Conservation (phyloP, 2,797 vertebrate species). For the Pseudocheirus occidentalis region DNA sequence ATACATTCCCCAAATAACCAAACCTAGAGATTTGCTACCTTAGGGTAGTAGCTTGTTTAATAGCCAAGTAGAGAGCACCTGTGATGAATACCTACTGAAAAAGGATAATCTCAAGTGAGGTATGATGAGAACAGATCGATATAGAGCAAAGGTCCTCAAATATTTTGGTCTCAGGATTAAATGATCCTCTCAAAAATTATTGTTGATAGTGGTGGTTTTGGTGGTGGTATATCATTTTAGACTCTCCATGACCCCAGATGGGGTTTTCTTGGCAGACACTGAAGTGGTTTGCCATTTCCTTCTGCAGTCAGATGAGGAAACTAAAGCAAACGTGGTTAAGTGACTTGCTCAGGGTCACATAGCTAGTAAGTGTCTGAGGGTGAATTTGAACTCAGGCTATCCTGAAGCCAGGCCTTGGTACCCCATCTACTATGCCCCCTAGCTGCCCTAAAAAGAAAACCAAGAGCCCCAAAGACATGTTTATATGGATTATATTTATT, state of each 20-base stretch:
- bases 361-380: no score
- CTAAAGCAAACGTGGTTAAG: no score
- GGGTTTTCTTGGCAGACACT: no score
- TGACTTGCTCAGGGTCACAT: no score
- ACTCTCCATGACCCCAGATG: no score
- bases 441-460: background rate
- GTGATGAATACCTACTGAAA: background rate
- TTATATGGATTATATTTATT: background rate
- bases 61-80: background rate
- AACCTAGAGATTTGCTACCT: background rate
- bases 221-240: no score
- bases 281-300: no score
- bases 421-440: no score
- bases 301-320: no score
- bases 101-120: background rate
- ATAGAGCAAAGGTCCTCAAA: background rate
- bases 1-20: background rate
- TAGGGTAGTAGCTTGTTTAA: background rate
- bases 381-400: no score
- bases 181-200: background rate
- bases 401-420: no score
- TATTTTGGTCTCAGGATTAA: background rate
- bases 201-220: no score
- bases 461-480: background rate
- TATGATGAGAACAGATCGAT: background rate